Conservation (phyloP, 2,888 invertebrate genomes). For the Isoperla grammatica region DNA sequence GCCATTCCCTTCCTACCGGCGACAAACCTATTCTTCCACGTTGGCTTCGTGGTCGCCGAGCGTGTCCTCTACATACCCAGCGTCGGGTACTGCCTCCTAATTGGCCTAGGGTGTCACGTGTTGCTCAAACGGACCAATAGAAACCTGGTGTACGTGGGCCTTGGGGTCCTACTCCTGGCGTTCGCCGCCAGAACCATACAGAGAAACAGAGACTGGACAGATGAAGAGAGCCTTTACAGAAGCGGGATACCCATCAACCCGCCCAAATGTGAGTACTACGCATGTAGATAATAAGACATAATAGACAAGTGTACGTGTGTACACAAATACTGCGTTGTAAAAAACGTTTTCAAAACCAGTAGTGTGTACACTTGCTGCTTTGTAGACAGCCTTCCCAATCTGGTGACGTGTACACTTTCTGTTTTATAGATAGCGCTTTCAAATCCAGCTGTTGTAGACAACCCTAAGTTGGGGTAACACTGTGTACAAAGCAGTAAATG, state of each 20-base stretch:
- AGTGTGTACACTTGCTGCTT: too few relatives aligned
- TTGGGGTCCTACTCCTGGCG: slow-evolving; percentile 58
- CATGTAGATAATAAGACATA: too few relatives aligned
- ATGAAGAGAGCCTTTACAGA: slow-evolving; percentile 87
- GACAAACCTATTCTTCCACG: slow-evolving; percentile 93
- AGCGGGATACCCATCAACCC: slow-evolving; percentile 91
- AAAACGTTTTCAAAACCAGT: too few relatives aligned
- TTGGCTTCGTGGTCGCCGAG: slow-evolving; percentile 97
- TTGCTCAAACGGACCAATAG: slow-evolving; percentile 38
- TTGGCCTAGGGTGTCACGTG: slow-evolving; percentile 53
- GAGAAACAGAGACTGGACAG: slow-evolving; percentile 86
- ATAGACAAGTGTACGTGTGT: too few relatives aligned
- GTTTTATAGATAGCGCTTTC: too few relatives aligned
- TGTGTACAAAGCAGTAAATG: too few relatives aligned
- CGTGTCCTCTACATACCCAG: slow-evolving; percentile 93
- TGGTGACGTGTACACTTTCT: too few relatives aligned
- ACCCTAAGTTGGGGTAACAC: too few relatives aligned
- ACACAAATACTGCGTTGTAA: too few relatives aligned
- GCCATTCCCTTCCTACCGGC: slow-evolving; percentile 92
- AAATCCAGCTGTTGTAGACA: too few relatives aligned
- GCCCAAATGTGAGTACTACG: slow-evolving; percentile 88
- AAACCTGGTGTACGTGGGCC: slow-evolving; percentile 45
- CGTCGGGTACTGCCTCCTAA: slow-evolving; percentile 87
- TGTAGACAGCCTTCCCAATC: too few relatives aligned
- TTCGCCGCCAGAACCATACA: slow-evolving; percentile 67